Evolutionary conservation across 1,140 invertebrate genomes (phyloP).

Genomic region (Hycleus phaleratus): DNA sequence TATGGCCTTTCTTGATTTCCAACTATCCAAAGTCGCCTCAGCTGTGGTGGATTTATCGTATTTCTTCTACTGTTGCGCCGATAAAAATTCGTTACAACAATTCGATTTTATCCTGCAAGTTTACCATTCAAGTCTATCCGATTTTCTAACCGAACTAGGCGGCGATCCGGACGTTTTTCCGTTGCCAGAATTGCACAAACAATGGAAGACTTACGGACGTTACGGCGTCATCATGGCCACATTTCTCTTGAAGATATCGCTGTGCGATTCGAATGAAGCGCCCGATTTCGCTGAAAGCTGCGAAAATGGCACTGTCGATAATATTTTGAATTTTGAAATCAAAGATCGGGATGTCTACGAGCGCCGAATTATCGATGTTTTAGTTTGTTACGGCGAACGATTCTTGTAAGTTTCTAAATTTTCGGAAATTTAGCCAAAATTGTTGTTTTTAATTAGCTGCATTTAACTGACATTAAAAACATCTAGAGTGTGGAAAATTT

Average conservation of each 20-base stretch:
- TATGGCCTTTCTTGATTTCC: slow-evolving; percentile 15
- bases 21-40: slow-evolving; percentile 11
- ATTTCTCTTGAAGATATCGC: slow-evolving; percentile 7
- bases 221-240: slow-evolving; percentile 26
- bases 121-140: slow-evolving; percentile 8
- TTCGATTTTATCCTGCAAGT: slow-evolving; percentile 8
- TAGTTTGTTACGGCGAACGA: slow-evolving; percentile 21
- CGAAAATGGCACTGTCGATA: slow-evolving; percentile 10
- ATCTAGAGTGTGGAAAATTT: no score
- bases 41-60: slow-evolving; percentile 17
- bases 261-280: slow-evolving; percentile 5
- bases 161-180: slow-evolving; percentile 41
- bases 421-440: no score
- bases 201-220: slow-evolving; percentile 36
- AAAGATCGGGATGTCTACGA: slow-evolving; percentile 19
- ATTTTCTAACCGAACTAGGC: slow-evolving; percentile 8
- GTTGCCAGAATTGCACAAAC: slow-evolving; percentile 32
- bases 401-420: slow-evolving; percentile 1
- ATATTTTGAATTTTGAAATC: slow-evolving; percentile 11
- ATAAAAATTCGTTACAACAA: slow-evolving; percentile 2
- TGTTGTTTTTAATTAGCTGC: no score
- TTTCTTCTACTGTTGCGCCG: slow-evolving; percentile 13
- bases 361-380: slow-evolving; percentile 15
- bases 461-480: no score
- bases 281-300: slow-evolving; percentile 20